phyloP scores from a whole-genome alignment of 2,797 vertebrate genomes.

The Poliocrania exsul region DNA sequence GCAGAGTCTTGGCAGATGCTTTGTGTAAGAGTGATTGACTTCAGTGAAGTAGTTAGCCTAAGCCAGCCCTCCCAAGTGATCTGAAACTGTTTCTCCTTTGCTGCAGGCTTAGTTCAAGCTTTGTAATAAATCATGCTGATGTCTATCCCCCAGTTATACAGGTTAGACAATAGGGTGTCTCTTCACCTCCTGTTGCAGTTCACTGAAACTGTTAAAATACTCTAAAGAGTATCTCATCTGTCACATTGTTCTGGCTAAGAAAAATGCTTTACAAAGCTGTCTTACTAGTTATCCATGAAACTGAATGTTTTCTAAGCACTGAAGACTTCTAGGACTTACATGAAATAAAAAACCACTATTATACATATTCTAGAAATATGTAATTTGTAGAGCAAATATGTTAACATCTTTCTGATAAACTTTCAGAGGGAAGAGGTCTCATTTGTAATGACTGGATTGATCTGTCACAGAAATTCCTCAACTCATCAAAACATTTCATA shows the following conservation, averaged over 20 bases:
- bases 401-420: neutral
- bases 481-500: neutral
- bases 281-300: neutral
- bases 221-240: neutral
- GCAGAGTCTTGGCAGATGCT: constrained; percentile 47
- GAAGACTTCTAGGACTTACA: neutral
- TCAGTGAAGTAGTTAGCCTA: neutral
- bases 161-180: neutral
- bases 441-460: neutral
- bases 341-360: neutral
- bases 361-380: neutral
- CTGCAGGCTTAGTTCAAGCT: constrained; percentile 26
- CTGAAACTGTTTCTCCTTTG: constrained; percentile 15
- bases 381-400: neutral
- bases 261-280: neutral
- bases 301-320: neutral
- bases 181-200: constrained; percentile 21
- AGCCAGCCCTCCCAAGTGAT: constrained; percentile 4
- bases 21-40: constrained; percentile 47
- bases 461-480: neutral
- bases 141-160: neutral
- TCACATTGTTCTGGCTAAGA: neutral
- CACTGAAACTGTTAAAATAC: constrained; percentile 13
- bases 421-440: neutral
- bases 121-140: constrained; percentile 5